Evolutionary conservation across 2,113 vertebrate species (phyloP), one percentile per base, ranked within the genome.

Genomic region (Neoarius graeffei): DNA sequence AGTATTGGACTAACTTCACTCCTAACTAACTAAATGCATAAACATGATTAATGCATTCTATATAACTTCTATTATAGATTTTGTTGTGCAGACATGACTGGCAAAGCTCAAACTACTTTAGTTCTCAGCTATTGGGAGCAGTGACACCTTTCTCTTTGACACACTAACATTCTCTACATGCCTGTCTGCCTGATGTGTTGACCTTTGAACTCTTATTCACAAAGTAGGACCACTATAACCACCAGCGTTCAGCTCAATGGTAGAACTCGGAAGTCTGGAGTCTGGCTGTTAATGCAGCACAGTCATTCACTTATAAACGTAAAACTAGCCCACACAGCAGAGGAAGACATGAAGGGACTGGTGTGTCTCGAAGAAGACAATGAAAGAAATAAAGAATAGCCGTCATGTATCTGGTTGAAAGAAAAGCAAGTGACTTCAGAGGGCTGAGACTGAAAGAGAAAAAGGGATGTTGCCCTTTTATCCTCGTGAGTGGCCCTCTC

Each of bases 291-390:
- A 94, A 94, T 86, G 87, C 90, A 86, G 86, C 82, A 85, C 89
- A 50, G 89, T 86, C 90, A 92, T 95, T 95, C 91, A 90, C 93
- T 93, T 87, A 91, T 92, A 94, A 92, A 94, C 92, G 89, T 88
- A 30, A 93, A 94, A 86, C 90, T 89, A 93, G 93, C 94, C 92
- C 92, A 71, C 87, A 83, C 76, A 20, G 59, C 86, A 52, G 82
- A 62, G 76, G 42, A 79, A 35, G 59, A 66, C 48, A 69, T 30
- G n/a, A 64, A 81, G n/a, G n/a, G 77, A 20, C 13, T 20, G 23
- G 48, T 30, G 59, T 48, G 60, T 67, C 30, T 82, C 11, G 27
- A 84, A 73, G 20, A 84, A 76, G 74, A 66, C 50, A 57, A 81
- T 79, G 59, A 82, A 86, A 80, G 66, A 86, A 62, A 77, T 20